Conservation (phyloP, 1,140 invertebrate genomes). For the Paraescarpia echinospica region DNA sequence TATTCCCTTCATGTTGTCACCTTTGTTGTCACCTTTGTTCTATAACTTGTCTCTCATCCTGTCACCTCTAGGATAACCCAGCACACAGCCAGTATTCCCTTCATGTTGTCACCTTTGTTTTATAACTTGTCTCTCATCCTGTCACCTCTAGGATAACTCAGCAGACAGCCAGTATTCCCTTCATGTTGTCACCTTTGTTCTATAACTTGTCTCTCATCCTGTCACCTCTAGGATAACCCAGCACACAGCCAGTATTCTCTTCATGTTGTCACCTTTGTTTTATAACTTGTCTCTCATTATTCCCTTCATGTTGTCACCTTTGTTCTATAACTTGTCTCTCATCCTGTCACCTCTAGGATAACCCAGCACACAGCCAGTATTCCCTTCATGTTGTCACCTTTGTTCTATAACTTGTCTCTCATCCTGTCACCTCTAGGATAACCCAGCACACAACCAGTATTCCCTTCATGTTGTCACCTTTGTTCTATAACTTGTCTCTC, state of each 20-base stretch:
- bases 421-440: constrained; percentile 53
- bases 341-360: constrained; percentile 53
- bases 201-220: background rate
- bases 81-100: constrained; percentile 49
- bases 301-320: background rate
- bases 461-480: background rate
- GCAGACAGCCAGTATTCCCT: constrained; percentile 49
- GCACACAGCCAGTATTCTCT: constrained; percentile 49
- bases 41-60: background rate
- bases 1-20: background rate
- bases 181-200: background rate
- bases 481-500: background rate
- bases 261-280: background rate
- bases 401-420: background rate
- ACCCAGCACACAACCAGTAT: constrained; percentile 52
- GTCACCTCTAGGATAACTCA: constrained; percentile 55
- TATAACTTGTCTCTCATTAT: background rate
- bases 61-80: constrained; percentile 55
- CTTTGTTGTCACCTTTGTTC: background rate
- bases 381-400: background rate
- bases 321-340: background rate
- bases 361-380: constrained; percentile 52
- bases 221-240: constrained; percentile 55
- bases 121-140: background rate
- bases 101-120: background rate